phyloP scores from a whole-genome alignment of 2,888 invertebrate species.

The Limnephilus lunatus region DNA sequence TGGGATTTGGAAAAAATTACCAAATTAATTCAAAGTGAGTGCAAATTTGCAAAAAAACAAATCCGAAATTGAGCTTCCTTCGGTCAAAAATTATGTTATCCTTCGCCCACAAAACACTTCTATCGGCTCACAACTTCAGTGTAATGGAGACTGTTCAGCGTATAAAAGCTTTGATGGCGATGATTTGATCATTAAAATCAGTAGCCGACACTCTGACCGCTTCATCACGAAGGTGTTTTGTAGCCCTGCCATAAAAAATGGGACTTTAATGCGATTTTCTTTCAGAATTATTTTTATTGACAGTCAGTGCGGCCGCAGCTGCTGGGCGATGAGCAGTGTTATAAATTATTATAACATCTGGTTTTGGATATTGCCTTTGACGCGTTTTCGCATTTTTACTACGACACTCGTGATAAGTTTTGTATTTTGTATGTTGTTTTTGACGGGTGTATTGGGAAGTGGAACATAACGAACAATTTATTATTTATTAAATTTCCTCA shows the following conservation, averaged over 20 bases:
- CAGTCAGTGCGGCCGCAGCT: background rate
- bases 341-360: background rate
- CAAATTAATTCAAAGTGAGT: background rate
- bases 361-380: background rate
- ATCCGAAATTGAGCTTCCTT: background rate
- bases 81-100: too few species aligned
- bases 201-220: constrained; percentile 14
- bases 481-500: too few species aligned
- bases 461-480: background rate
- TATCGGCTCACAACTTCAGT: background rate
- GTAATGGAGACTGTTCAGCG: background rate
- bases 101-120: background rate
- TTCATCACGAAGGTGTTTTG: background rate
- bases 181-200: constrained; percentile 30
- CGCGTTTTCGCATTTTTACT: constrained; percentile 24
- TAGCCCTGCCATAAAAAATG: background rate
- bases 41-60: background rate
- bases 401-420: background rate
- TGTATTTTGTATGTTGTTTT: background rate
- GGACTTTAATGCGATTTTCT: background rate
- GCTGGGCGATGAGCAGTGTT: background rate
- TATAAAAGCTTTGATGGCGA: background rate
- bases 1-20: background rate
- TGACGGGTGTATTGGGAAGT: background rate
- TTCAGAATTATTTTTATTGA: background rate